These are phyloP conservation scores for Hyles euphorbiae DNA, from an alignment of 1,140 invertebrate genomes.

Conservation along the genomic window DNA sequence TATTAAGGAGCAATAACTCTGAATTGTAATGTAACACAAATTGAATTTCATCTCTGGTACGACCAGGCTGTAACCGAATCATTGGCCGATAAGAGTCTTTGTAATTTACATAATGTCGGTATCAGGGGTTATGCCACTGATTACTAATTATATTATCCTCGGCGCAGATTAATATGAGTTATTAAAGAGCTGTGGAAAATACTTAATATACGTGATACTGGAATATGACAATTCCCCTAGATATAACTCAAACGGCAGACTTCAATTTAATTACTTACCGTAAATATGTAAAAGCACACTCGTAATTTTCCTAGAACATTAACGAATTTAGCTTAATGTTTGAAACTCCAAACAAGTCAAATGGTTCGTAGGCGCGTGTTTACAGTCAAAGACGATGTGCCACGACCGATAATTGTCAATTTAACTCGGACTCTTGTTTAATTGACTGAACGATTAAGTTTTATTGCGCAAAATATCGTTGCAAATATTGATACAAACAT, in stretches of 20 bases:
- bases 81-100: neutral
- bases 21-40: too few relatives aligned
- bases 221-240: too few relatives aligned
- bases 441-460: slow-evolving; percentile 33
- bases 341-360: neutral
- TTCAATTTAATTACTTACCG: too few relatives aligned
- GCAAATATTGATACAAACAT: slow-evolving; percentile 43
- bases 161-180: neutral
- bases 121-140: neutral
- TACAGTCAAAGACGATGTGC: slow-evolving; percentile 21
- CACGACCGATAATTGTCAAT: slow-evolving; percentile 27
- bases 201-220: too few relatives aligned
- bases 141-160: neutral
- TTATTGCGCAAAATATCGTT: slow-evolving; percentile 26
- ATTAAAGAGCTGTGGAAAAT: too few relatives aligned
- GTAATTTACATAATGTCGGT: slow-evolving; percentile 2
- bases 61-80: neutral
- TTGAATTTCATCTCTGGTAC: too few relatives aligned
- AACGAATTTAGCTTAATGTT: too few relatives aligned
- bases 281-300: too few relatives aligned
- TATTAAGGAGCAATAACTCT: too few relatives aligned
- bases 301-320: too few relatives aligned
- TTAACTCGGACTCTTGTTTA: slow-evolving; percentile 20
- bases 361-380: slow-evolving; percentile 8
- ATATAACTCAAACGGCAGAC: too few relatives aligned